These are phyloP conservation scores for Natrix natrix DNA, from an alignment of 2,797 vertebrate genomes.

Conservation along the genomic window DNA sequence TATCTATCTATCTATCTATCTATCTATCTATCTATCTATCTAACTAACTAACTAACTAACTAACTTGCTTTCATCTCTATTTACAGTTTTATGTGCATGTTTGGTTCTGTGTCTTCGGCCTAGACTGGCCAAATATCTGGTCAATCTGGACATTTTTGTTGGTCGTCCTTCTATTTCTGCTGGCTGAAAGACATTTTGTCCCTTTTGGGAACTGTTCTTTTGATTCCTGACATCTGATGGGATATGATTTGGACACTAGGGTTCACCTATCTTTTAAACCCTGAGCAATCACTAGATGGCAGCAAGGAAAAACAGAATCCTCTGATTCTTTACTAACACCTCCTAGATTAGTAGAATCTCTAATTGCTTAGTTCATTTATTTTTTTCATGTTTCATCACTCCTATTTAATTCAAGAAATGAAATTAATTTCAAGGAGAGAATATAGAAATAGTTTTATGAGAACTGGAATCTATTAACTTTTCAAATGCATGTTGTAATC, in stretches of 20 bases:
- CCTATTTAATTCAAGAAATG: background rate
- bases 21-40: too few species aligned
- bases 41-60: background rate
- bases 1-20: too few species aligned
- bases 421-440: background rate
- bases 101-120: background rate
- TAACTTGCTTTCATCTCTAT: background rate
- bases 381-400: background rate
- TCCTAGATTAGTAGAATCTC: background rate
- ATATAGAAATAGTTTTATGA: background rate
- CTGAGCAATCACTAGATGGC: background rate
- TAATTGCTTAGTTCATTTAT: background rate
- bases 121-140: background rate
- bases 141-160: background rate
- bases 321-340: background rate
- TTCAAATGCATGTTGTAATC: background rate
- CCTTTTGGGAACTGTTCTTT: background rate
- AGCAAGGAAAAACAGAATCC: background rate
- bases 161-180: background rate
- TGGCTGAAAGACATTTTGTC: background rate
- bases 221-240: background rate
- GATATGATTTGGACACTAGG: background rate
- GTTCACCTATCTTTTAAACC: background rate
- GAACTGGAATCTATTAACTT: background rate
- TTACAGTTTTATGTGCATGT: background rate